A percentile compares a stretch with the other conserved stretches of the same genome.
phyloP scores from a whole-genome alignment of 2,113 vertebrate genomes.

The Hyperoodon ampullatus region DNA sequence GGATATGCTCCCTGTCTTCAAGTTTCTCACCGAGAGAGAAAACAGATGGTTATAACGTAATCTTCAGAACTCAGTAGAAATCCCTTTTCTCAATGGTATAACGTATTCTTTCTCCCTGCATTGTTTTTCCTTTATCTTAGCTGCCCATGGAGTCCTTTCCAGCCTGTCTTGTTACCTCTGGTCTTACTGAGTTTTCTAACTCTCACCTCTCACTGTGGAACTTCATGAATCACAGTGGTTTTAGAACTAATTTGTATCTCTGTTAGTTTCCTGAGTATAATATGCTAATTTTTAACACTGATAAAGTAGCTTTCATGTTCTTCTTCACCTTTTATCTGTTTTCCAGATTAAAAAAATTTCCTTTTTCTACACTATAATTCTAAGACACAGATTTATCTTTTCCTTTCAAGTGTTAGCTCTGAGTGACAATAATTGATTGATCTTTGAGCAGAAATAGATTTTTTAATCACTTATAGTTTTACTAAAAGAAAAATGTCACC shows the following conservation, averaged over 20 bases:
- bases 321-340: neutral
- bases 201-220: neutral
- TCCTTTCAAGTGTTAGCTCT: neutral
- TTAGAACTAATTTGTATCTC: neutral
- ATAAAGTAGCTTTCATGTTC: neutral
- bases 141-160: neutral
- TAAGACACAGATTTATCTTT: conserved; percentile 16
- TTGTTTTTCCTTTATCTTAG: neutral
- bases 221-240: neutral
- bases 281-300: neutral
- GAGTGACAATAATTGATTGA: neutral
- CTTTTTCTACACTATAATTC: neutral
- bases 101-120: neutral
- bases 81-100: neutral
- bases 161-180: neutral
- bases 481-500: conserved; percentile 1
- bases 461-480: conserved; percentile 33
- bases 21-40: neutral
- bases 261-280: neutral
- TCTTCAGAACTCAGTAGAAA: neutral
- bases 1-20: neutral
- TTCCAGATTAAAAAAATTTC: neutral
- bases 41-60: neutral
- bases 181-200: neutral
- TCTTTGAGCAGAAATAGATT: conserved; percentile 22